Evolutionary conservation across 1,140 invertebrate genomes (phyloP), one percentile per base, ranked within the genome.

Genomic region (Cotesia typhae): DNA sequence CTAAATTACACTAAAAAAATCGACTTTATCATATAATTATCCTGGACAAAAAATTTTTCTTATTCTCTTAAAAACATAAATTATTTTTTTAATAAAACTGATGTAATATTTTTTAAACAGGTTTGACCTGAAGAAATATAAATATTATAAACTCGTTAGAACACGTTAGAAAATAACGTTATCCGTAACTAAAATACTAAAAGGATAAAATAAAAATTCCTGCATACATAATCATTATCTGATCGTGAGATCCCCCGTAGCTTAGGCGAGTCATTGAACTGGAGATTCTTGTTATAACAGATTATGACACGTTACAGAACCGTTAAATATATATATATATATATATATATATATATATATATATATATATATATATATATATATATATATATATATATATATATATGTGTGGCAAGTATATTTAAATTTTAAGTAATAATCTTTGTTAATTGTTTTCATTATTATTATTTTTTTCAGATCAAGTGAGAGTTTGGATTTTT

Each of bases 171-270:
- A 61, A 20, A 61, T 37, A 41, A 63, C 14, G 35, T 63, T 68
- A 73, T 63, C 71, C 37, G 36, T 37, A 57, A 17, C 67, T 35
- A 37, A 14, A 63, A 38, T 60, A 52, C 28, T 28, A 28, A 65
- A 14, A 55, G 47, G 76, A 79, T 74, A 80, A 80, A 74, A 79
- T 74, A 80, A 80, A 74, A 82, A 84, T 85, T 85, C 83, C 79
- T 85, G 82, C 83, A 85, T 84, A 81, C 73, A 75, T 84, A 84
- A 84, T 60, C 28, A 67, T 66, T 73, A 67, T 72, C 60, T 57
- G 36, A 37, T 60, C 37, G 17, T 59, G 17, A 59, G 57, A 59
- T 59, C 17, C n/a, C 17, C 17, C 28, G 17, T 10, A 59, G 57
- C 20, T 59, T 9, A 37, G 36, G 36, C 10, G n/a, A 63, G 60